These are phyloP conservation scores for Pseudomyrmex pallidus DNA, from an alignment of 1,140 invertebrate species.

Conservation along the genomic window DNA sequence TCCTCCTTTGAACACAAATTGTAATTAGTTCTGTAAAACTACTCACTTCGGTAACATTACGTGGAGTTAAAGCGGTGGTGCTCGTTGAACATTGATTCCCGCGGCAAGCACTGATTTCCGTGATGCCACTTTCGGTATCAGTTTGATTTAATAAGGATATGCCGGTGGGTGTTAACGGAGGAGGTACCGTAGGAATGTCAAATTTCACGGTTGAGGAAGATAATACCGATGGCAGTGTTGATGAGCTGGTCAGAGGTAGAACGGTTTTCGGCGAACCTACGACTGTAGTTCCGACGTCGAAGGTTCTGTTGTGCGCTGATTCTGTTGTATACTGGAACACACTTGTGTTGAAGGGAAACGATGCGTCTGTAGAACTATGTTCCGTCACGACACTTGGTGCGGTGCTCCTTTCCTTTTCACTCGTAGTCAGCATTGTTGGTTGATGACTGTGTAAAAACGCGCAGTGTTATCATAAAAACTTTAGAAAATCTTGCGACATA, in stretches of 20 bases:
- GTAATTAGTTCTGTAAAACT: not conserved
- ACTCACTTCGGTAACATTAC: conserved; percentile 63
- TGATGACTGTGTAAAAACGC: conserved; percentile 16
- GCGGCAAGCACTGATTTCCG: conserved; percentile 40
- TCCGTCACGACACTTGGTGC: conserved; percentile 3
- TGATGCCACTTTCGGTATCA: conserved; percentile 16
- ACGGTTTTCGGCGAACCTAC: conserved; percentile 11
- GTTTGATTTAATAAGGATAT: conserved; percentile 14
- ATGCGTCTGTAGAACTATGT: conserved; percentile 4
- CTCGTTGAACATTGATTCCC: conserved; percentile 51
- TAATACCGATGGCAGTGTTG: conserved; percentile 42
- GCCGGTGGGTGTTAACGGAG: conserved; percentile 23
- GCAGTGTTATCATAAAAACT: conserved; percentile 1
- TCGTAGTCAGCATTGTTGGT: conserved; percentile 3
- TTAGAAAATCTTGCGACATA: not conserved
- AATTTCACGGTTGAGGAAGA: conserved; percentile 33
- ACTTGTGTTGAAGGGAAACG: conserved; percentile 43
- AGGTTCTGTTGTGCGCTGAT: conserved; percentile 20
- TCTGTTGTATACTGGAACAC: conserved; percentile 50
- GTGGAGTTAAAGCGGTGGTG: conserved; percentile 25
- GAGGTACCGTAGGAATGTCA: conserved; percentile 23
- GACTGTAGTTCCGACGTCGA: conserved; percentile 26
- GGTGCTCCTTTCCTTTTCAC: conserved; percentile 9
- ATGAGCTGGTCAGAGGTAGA: conserved; percentile 28
- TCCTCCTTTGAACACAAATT: not conserved